These are phyloP conservation scores for Geophilus truncorum DNA, from an alignment of 2,888 invertebrate genomes.

Conservation along the genomic window DNA sequence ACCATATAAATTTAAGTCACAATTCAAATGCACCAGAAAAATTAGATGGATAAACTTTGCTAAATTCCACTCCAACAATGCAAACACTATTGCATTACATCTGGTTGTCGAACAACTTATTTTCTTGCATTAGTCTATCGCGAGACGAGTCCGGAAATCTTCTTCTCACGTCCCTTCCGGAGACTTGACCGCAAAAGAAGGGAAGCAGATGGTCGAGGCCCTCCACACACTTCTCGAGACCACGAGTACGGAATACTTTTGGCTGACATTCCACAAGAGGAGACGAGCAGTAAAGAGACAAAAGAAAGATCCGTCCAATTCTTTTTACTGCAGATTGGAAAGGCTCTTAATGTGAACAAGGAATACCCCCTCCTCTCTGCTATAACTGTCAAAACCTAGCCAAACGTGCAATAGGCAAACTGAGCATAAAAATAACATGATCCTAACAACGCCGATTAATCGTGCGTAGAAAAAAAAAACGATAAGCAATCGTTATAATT, in stretches of 20 bases:
- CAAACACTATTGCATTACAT: no score
- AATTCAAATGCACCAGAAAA: no score
- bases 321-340: conserved; percentile 10
- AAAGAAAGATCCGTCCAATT: conserved; percentile 10
- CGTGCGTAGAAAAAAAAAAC: no score
- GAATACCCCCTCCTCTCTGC: not conserved
- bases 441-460: no score
- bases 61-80: no score
- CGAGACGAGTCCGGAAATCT: not conserved
- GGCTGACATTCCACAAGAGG: not conserved
- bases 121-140: not conserved
- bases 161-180: not conserved
- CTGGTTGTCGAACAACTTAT: not conserved
- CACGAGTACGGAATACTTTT: not conserved
- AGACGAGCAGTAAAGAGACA: not conserved
- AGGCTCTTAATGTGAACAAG: not conserved
- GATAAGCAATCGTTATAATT: not conserved
- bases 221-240: not conserved
- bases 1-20: no score
- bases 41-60: no score
- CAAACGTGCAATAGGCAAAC: not conserved
- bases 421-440: not conserved
- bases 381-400: not conserved
- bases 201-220: not conserved
- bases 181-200: conserved; percentile 4